These are phyloP conservation scores for Lophius americanus DNA, from an alignment of 2,797 vertebrate genomes.

Conservation along the genomic window DNA sequence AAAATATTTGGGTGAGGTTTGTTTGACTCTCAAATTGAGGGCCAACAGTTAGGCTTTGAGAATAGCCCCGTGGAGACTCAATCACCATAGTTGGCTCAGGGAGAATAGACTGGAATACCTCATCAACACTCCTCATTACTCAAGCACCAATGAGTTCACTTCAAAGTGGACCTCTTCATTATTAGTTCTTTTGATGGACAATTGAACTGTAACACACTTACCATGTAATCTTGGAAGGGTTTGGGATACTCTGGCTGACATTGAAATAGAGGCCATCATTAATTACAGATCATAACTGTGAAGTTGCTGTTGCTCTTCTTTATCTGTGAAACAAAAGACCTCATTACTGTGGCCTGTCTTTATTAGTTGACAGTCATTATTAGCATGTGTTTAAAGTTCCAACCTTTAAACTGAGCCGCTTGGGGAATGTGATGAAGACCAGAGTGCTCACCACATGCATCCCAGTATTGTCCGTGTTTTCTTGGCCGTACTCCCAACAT, in stretches of 20 bases:
- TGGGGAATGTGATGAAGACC: slow-evolving; percentile 38
- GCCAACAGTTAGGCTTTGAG: slow-evolving; percentile 64
- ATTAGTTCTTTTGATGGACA: slow-evolving; percentile 69
- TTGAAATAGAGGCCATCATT: slow-evolving; percentile 55
- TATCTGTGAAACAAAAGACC: slow-evolving; percentile 32
- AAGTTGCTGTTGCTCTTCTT: slow-evolving; percentile 40
- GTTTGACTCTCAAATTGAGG: slow-evolving; percentile 67
- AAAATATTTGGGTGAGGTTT: slow-evolving; percentile 61
- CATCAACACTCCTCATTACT: slow-evolving; percentile 80
- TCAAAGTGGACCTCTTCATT: slow-evolving; percentile 73
- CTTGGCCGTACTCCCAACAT: slow-evolving; percentile 61
- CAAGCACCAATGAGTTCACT: slow-evolving; percentile 75
- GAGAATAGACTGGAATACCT: slow-evolving; percentile 69
- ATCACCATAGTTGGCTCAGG: slow-evolving; percentile 71
- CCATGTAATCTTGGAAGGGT: slow-evolving; percentile 58
- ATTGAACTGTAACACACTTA: slow-evolving; percentile 73
- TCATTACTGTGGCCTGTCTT: slow-evolving; percentile 26
- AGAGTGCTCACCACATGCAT: slow-evolving; percentile 63
- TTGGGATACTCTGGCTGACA: slow-evolving; percentile 46
- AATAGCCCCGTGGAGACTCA: slow-evolving; percentile 65
- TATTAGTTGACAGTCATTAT: slow-evolving; percentile 50
- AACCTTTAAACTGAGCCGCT: slow-evolving; percentile 45
- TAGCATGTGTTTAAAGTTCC: slow-evolving; percentile 49
- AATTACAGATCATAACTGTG: slow-evolving; percentile 47
- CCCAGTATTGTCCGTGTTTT: slow-evolving; percentile 52